Conservation (phyloP, 2,888 invertebrate species). For the Corbicula japonica region DNA sequence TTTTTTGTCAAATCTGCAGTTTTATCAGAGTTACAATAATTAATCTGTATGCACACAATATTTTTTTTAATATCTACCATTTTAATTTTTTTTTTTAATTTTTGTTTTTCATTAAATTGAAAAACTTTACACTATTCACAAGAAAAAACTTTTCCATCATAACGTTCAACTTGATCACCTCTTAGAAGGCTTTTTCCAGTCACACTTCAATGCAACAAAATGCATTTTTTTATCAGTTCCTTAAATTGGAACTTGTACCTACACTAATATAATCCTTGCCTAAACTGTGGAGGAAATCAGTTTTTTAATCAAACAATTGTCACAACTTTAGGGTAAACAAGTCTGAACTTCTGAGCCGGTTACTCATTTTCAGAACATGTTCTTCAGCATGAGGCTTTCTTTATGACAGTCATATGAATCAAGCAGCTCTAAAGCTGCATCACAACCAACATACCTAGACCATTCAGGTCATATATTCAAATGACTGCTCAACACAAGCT, state of each 20-base stretch:
- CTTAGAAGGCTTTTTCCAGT: constrained; percentile 43
- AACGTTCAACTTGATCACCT: constrained; percentile 40
- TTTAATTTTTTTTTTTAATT: constrained; percentile 13
- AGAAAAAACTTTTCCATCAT: constrained; percentile 1
- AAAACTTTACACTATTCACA: constrained; percentile 45
- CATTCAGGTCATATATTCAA: too few species aligned
- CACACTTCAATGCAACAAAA: neutral
- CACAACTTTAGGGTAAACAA: constrained; percentile 5
- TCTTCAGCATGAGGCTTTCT: constrained; percentile 33
- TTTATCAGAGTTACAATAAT: too few species aligned
- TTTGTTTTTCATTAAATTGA: constrained; percentile 23
- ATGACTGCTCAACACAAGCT: too few species aligned
- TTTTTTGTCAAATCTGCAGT: neutral
- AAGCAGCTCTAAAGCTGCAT: too few species aligned
- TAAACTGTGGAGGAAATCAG: constrained; percentile 6
- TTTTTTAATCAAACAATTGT: neutral
- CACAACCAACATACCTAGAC: too few species aligned
- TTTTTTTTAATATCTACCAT: constrained; percentile 20
- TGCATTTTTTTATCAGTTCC: neutral
- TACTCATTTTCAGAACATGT: constrained; percentile 10
- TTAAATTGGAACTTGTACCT: neutral
- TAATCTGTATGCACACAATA: constrained; percentile 31
- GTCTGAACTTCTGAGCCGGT: neutral
- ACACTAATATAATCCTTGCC: neutral
- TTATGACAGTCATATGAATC: too few species aligned